Evolutionary conservation across 2,888 invertebrate species (phyloP).

Genomic region (Meliscaeva auricollis): DNA sequence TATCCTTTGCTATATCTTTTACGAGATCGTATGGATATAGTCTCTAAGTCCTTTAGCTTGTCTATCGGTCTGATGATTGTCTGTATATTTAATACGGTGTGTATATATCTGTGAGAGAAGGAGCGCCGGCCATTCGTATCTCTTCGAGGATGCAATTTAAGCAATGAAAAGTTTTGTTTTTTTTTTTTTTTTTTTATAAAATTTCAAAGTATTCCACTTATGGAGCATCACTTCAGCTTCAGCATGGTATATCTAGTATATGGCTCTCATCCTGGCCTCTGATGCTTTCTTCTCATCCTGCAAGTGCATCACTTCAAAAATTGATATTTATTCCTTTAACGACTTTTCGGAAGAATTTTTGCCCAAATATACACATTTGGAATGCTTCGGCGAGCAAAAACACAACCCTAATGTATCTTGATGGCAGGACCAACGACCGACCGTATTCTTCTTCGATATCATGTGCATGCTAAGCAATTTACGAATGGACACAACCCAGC

Average conservation of each 20-base stretch:
- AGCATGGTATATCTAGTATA: background rate
- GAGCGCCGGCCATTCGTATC: slow-evolving; percentile 57
- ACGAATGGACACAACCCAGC: slow-evolving; percentile 22
- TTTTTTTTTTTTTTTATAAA: slow-evolving; percentile 26
- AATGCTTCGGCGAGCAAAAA: slow-evolving; percentile 56
- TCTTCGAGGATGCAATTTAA: slow-evolving; percentile 64
- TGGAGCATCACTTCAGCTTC: slow-evolving; percentile 42
- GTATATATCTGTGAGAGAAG: no score
- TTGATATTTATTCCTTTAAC: slow-evolving; percentile 74
- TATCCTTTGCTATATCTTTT: slow-evolving; percentile 15
- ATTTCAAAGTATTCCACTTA: slow-evolving; percentile 63
- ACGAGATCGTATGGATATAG: background rate
- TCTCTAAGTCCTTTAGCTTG: background rate
- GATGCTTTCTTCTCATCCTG: background rate
- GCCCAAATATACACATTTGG: slow-evolving; percentile 59
- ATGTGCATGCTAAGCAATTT: slow-evolving; percentile 67
- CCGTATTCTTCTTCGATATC: slow-evolving; percentile 26
- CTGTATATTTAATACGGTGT: no score
- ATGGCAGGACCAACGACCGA: slow-evolving; percentile 2
- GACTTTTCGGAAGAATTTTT: slow-evolving; percentile 57
- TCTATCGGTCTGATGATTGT: slow-evolving; percentile 2
- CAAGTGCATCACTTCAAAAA: slow-evolving; percentile 53
- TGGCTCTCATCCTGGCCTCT: background rate
- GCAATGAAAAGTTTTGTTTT: slow-evolving; percentile 48
- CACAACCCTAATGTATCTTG: slow-evolving; percentile 58